Conservation (phyloP, 2,888 invertebrate species). For the Drosophila basisetae region DNA sequence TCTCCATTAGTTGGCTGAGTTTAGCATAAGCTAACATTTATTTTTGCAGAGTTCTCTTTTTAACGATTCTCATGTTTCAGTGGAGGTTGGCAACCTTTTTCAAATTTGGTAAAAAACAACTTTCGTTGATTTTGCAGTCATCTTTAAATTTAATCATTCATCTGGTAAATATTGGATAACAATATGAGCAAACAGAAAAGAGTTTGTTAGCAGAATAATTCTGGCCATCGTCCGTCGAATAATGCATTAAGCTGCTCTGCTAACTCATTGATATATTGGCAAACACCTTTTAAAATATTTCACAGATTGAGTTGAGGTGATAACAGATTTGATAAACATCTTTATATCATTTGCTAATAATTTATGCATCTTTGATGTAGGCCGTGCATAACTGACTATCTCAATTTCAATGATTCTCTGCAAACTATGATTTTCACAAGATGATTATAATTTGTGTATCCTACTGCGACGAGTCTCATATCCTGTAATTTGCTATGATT, state of each 20-base stretch:
- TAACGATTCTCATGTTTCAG: background rate
- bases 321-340: background rate
- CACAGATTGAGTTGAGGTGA: background rate
- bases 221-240: background rate
- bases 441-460: conserved; percentile 47
- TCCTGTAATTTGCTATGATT: conserved; percentile 52
- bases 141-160: background rate
- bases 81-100: background rate
- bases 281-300: background rate
- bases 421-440: conserved; percentile 25
- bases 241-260: background rate
- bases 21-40: background rate
- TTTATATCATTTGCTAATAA: background rate
- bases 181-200: background rate
- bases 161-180: background rate
- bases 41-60: background rate
- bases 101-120: background rate
- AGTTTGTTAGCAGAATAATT: background rate
- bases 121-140: background rate
- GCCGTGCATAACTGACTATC: background rate
- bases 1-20: background rate
- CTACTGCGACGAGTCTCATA: background rate
- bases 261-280: background rate
- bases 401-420: background rate
- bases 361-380: background rate